Evolutionary conservation across 2,888 invertebrate genomes (phyloP), one percentile per base, ranked within the genome.

Genomic region (Macaria liturata): DNA sequence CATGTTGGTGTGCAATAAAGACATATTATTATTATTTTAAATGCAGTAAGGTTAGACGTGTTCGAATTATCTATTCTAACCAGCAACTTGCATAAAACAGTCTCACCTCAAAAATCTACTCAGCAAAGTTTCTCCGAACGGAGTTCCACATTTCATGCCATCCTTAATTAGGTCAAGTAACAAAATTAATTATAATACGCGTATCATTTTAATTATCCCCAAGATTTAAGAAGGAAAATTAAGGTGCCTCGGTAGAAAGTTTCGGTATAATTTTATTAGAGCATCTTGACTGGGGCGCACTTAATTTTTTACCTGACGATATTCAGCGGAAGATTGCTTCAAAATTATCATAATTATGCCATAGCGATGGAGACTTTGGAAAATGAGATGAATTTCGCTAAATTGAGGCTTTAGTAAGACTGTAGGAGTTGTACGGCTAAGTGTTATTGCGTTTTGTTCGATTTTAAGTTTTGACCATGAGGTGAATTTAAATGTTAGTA

Each of bases 101-200:
- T 20, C 20, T 20, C 20, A 20, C 20, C 20, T 20, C 20, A 20
- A 20, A 20, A 20, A 20, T 20, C 20, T 20, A 20, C 20, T 20
- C 20, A 20, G 20, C 20, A 20, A 20, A 20, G 20, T 20, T 20
- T 20, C 20, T 20, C 20, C 20, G 20, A 20, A 20, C 39, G 39
- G 8, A 39, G 39, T 39, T 8, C 8, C 39, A 2, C 39, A 39
- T 8, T 39, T 39, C 8, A 39, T 39, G 8, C 20, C 20, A 62
- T 56, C 57, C 55, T 59, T 62, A 66, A 64, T 64, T 62, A 62
- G 64, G 66, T 66, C 66, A 62, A 56, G 56, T 60, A 55, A 53
- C 42, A 45, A 39, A 55, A 59, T 46, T 52, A 51, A 57, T 61
- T 57, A 39, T 54, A 54, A 32, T 46, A 51, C 46, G 48, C 43